Evolutionary conservation across 2,113 vertebrate species (phyloP), one percentile per base, ranked within the genome.

Genomic region (Zosterops hypoxanthus): DNA sequence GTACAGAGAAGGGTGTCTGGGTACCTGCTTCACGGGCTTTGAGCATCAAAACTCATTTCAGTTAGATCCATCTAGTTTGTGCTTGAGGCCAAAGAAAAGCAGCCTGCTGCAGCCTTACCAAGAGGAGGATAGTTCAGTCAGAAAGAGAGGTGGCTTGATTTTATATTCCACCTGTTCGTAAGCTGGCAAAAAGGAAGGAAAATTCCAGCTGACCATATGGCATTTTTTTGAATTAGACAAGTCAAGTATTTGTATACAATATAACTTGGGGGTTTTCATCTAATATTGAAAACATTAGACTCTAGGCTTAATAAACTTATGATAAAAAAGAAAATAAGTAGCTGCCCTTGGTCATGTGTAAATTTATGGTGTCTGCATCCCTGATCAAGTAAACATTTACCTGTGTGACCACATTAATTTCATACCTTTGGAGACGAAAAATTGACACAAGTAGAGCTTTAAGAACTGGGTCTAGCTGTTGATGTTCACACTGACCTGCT

Each of bases 301-400:
- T 86, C 19, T 49, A 72, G 9, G 6, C 10, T 76, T 76, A 64
- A 52, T 71, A 71, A 66, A 55, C 0, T 47, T 52, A 17, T 4
- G 1, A 23, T 77, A 31, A 64, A 36, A 82, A 46, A 31, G 55
- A 72, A 8, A 65, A 14, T 16, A 6, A 3, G 3, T 31, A 50
- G 2, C 22, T 81, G 12, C 8, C 8, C 22, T 22, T 28, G 11
- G 44, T 61, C 17, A 9, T 49, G n/a, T 36, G 16, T 8, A 88
- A 69, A 69, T 6, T 66, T 69, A n/a, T 1, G 2, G 7, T 6
- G 1, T 47, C 17, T 4, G 0, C 20, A 42, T 63, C 7, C 11
- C 21, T 75, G 16, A 73, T 34, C 12, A 86, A 92, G 23, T 11
- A 78, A 87, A 49, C 2, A 39, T 22, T 61, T 80, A 83, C 20